These are phyloP conservation scores for Takifugu ocellatus DNA, from an alignment of 2,797 vertebrate genomes.

Conservation along the genomic window DNA sequence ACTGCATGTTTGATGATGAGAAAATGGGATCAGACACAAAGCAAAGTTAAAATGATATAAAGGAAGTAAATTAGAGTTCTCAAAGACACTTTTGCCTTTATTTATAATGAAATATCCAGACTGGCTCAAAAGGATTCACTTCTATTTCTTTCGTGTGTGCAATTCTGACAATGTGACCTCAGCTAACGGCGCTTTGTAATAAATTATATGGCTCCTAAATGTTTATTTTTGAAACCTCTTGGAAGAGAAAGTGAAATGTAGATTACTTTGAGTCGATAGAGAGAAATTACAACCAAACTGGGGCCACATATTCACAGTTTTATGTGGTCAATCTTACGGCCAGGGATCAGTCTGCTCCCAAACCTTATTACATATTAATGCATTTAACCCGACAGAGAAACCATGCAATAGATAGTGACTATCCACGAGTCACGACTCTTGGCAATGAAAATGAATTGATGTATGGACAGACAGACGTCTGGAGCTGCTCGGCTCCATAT, in stretches of 20 bases:
- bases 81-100: too few species aligned
- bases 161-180: too few species aligned
- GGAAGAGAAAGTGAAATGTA: background rate
- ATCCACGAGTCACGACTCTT: slow-evolving; percentile 46
- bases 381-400: slow-evolving; percentile 67
- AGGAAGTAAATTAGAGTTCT: background rate
- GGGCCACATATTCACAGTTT: slow-evolving; percentile 28
- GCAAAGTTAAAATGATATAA: slow-evolving; percentile 8
- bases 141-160: too few species aligned
- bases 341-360: slow-evolving; percentile 57
- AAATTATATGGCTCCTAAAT: too few species aligned
- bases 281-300: slow-evolving; percentile 15
- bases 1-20: slow-evolving; percentile 1
- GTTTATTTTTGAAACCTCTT: background rate
- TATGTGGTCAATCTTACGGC: slow-evolving; percentile 54
- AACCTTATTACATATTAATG: slow-evolving; percentile 71
- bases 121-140: too few species aligned
- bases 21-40: slow-evolving; percentile 12
- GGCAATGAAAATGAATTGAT: slow-evolving; percentile 74
- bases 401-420: slow-evolving; percentile 53
- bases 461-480: slow-evolving; percentile 63
- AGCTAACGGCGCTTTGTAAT: too few species aligned
- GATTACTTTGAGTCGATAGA: background rate
- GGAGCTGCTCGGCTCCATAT: slow-evolving; percentile 69
- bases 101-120: too few species aligned